These are phyloP conservation scores for Pseudomugil tenellus DNA, from an alignment of 2,797 vertebrate species.

Conservation along the genomic window DNA sequence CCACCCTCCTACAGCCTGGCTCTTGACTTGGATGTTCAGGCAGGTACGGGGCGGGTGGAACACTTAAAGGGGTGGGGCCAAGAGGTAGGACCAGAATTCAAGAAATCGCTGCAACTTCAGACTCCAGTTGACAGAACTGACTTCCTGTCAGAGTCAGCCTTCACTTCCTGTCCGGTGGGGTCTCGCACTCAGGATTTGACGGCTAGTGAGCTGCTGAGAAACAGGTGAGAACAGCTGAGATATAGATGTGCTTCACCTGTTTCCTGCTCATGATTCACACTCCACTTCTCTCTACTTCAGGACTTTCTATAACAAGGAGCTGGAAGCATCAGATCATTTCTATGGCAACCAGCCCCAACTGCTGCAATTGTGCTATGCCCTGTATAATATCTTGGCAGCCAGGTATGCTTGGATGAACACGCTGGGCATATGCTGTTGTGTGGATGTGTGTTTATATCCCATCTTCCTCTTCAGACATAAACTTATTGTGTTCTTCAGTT, in stretches of 20 bases:
- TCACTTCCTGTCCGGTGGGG: constrained; percentile 66
- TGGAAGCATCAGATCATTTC: constrained; percentile 92
- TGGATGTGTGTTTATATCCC: too few species aligned
- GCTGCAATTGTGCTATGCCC: constrained; percentile 89
- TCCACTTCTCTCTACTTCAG: constrained; percentile 67
- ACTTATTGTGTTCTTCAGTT: too few species aligned
- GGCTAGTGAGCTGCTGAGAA: constrained; percentile 91
- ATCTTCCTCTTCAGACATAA: too few species aligned
- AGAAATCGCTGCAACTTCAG: constrained; percentile 78
- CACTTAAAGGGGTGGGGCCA: not conserved
- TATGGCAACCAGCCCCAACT: constrained; percentile 89
- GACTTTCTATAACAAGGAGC: constrained; percentile 90
- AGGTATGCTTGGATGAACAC: constrained; percentile 39
- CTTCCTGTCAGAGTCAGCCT: constrained; percentile 66
- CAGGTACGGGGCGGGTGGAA: constrained; percentile 49
- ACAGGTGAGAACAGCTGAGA: constrained; percentile 81
- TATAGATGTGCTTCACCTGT: not conserved
- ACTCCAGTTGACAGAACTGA: constrained; percentile 76
- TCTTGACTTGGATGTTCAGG: constrained; percentile 86
- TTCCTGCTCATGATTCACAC: not conserved
- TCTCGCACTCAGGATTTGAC: constrained; percentile 90
- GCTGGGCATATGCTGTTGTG: too few species aligned
- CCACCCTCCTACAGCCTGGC: constrained; percentile 93
- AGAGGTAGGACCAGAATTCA: constrained; percentile 33
- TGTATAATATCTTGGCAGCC: constrained; percentile 93